These are phyloP conservation scores for Merodon equestris DNA, from an alignment of 2,888 invertebrate species.

Conservation along the genomic window DNA sequence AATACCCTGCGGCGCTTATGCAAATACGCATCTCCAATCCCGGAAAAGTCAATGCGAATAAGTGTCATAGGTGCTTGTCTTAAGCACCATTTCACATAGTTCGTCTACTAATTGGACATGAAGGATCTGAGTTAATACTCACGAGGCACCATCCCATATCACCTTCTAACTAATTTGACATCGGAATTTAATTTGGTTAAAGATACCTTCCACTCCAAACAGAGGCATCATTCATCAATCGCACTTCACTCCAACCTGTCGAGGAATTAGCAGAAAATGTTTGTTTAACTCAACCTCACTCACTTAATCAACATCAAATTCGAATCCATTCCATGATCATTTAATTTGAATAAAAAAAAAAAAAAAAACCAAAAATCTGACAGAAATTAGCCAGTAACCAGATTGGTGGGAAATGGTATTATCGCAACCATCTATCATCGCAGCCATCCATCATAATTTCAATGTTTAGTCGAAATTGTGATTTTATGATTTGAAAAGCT, in stretches of 20 bases:
- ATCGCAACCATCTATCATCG: conserved; percentile 52
- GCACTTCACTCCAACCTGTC: conserved; percentile 14
- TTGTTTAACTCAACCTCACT: conserved; percentile 10
- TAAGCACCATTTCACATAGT: too few relatives aligned
- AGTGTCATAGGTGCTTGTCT: too few relatives aligned
- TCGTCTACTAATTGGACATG: too few relatives aligned
- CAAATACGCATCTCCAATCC: too few relatives aligned
- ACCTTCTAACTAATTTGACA: too few relatives aligned
- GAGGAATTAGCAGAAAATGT: conserved; percentile 6
- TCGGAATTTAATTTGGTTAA: too few relatives aligned
- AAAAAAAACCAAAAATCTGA: conserved; percentile 12
- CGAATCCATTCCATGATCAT: conserved; percentile 24
- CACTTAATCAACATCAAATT: conserved; percentile 24
- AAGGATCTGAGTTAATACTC: too few relatives aligned
- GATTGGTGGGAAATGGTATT: conserved; percentile 37
- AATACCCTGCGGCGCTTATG: too few relatives aligned
- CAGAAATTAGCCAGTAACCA: conserved; percentile 34
- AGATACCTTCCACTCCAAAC: conserved; percentile 3
- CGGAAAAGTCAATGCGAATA: too few relatives aligned
- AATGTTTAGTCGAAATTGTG: too few relatives aligned
- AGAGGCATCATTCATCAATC: conserved; percentile 29
- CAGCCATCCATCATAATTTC: conserved; percentile 25
- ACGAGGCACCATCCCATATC: too few relatives aligned
- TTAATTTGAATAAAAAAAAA: not conserved
- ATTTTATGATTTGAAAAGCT: conserved; percentile 25